A percentile compares a stretch with the other conserved stretches of the same genome.
Evolutionary conservation across 2,888 invertebrate species (phyloP).

Genomic region (Sinhomidia bicolor): DNA sequence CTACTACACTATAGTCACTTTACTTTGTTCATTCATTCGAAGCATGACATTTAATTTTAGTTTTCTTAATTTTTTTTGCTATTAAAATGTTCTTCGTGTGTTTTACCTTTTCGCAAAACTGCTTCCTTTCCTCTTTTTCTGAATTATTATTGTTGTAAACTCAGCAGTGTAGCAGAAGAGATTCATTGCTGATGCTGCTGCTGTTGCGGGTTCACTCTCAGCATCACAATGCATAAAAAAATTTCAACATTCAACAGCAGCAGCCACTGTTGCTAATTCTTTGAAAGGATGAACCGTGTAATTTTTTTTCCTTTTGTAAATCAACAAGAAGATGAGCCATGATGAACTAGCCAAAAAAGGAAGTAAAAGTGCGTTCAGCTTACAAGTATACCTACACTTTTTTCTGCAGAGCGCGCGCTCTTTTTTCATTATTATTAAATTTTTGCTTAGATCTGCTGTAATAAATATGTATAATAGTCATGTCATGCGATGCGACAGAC

Average conservation of each 20-base stretch:
- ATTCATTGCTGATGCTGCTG: too few species aligned
- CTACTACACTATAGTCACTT: too few species aligned
- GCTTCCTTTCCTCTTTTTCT: conserved; percentile 19
- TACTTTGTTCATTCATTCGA: conserved; percentile 62
- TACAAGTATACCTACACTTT: conserved; percentile 52
- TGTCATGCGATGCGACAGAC: conserved; percentile 31
- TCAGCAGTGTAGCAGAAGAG: neutral
- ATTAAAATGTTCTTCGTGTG: conserved; percentile 46
- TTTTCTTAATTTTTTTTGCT: conserved; percentile 56
- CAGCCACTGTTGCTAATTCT: conserved; percentile 17
- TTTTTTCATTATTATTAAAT: conserved; percentile 3
- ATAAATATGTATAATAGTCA: neutral
- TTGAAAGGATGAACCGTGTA: conserved; percentile 61
- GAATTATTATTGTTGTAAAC: neutral
- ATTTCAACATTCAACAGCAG: neutral
- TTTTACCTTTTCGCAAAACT: conserved; percentile 30
- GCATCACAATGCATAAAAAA: conserved; percentile 19
- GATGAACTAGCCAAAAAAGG: conserved; percentile 29
- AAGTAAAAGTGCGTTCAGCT: conserved; percentile 67
- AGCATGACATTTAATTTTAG: conserved; percentile 59
- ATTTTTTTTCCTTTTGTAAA: conserved; percentile 23
- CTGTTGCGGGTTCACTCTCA: conserved; percentile 5
- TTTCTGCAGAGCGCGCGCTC: neutral
- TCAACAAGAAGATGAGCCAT: conserved; percentile 16
- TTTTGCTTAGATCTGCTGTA: neutral